Evolutionary conservation across 2,888 invertebrate species (phyloP).

Genomic region (Eledone cirrhosa): DNA sequence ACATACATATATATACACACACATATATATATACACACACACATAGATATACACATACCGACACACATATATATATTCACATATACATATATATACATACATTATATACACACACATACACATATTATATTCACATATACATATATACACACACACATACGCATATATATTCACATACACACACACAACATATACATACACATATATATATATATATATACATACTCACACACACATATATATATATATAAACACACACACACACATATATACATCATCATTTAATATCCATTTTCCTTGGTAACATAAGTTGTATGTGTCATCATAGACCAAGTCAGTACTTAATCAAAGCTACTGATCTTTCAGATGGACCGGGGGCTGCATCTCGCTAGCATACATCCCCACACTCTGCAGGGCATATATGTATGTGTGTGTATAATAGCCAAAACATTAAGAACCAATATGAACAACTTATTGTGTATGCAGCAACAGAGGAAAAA

Average conservation of each 20-base stretch:
- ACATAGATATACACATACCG: background rate
- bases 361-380: too few species aligned
- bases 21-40: background rate
- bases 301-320: too few species aligned
- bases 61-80: constrained; percentile 8
- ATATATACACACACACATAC: background rate
- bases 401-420: background rate
- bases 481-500: too few species aligned
- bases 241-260: background rate
- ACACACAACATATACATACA: background rate
- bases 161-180: background rate
- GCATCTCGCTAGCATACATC: background rate
- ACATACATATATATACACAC: background rate
- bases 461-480: too few species aligned
- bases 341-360: too few species aligned
- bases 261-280: background rate
- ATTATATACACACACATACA: background rate
- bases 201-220: background rate
- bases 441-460: too few species aligned
- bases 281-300: too few species aligned
- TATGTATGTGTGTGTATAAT: background rate
- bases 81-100: constrained; percentile 22
- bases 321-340: too few species aligned
- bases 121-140: too few species aligned
- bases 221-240: background rate